Conservation (phyloP, 2,797 vertebrate species). For the Parambassis ranga region DNA sequence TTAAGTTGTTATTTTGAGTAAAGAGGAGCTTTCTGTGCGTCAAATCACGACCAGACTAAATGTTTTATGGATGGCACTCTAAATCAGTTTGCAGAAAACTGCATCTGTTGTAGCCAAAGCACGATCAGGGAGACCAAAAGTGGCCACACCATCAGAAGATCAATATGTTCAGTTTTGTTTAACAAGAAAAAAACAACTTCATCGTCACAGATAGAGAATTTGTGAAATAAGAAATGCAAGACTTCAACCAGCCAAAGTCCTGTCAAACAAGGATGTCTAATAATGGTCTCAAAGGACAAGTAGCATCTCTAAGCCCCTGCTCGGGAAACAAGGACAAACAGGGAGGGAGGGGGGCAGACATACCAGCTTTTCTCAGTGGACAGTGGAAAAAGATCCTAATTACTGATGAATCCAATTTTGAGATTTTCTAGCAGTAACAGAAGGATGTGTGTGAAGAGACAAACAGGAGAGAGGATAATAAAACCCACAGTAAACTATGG, state of each 20-base stretch:
- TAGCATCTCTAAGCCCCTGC: background rate
- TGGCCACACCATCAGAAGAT: background rate
- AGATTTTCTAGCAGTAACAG: background rate
- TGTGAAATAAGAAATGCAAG: background rate
- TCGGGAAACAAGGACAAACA: background rate
- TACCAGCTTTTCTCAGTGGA: background rate
- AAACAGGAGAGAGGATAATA: background rate
- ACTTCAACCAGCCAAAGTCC: fast-evolving
- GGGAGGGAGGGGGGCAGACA: background rate
- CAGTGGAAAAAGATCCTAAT: background rate
- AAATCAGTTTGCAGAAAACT: background rate
- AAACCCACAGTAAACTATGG: too few species aligned
- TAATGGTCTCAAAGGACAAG: background rate
- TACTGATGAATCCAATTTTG: background rate
- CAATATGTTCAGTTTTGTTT: background rate
- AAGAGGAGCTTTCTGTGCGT: background rate
- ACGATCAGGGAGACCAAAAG: background rate
- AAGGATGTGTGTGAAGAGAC: background rate
- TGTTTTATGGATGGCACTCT: background rate
- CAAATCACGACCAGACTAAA: background rate
- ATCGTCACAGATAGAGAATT: background rate
- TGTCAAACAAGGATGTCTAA: background rate
- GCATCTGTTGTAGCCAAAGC: too few species aligned
- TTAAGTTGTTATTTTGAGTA: background rate
- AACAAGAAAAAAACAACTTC: background rate